A percentile compares a stretch with the other conserved stretches of the same genome.
Conservation (phyloP, 2,113 vertebrate species). For the Pica pica region DNA sequence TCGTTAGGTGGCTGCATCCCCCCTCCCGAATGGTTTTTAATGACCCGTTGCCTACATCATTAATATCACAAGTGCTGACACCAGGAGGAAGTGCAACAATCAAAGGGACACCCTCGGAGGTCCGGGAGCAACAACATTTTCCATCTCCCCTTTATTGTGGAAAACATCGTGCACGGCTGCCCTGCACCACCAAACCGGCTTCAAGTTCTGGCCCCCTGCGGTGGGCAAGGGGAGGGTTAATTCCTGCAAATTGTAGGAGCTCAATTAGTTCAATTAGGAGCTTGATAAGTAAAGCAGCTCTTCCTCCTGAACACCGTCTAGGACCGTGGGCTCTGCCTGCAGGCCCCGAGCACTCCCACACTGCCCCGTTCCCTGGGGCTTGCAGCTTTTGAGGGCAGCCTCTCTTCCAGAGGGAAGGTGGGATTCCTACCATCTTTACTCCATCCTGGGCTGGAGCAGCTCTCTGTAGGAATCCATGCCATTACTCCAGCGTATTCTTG, state of each 20-base stretch:
- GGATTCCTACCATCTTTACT: neutral
- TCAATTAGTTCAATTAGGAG: slow-evolving; percentile 61
- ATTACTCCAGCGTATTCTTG: neutral
- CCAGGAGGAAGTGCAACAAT: slow-evolving; percentile 31
- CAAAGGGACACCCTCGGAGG: slow-evolving; percentile 49
- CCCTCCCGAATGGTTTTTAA: slow-evolving; percentile 31
- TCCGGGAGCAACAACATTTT: neutral
- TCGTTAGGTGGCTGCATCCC: neutral
- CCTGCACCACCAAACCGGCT: neutral
- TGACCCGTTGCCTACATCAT: slow-evolving; percentile 39
- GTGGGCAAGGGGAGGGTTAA: slow-evolving; percentile 22
- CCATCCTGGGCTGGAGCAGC: neutral
- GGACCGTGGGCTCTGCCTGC: neutral
- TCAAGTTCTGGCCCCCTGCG: neutral
- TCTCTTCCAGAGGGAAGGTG: neutral
- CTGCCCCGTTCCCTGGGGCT: neutral
- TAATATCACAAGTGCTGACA: slow-evolving; percentile 57
- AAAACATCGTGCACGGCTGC: fast-evolving
- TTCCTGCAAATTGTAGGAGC: slow-evolving; percentile 15
- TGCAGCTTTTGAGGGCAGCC: slow-evolving; percentile 20
- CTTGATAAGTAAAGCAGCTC: slow-evolving; percentile 26
- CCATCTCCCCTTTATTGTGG: slow-evolving; percentile 38
- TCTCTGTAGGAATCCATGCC: neutral
- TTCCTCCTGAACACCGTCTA: neutral
- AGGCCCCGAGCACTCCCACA: slow-evolving; percentile 1